Conservation (phyloP, 2,888 invertebrate genomes). For the Acanthoscelides obtectus region DNA sequence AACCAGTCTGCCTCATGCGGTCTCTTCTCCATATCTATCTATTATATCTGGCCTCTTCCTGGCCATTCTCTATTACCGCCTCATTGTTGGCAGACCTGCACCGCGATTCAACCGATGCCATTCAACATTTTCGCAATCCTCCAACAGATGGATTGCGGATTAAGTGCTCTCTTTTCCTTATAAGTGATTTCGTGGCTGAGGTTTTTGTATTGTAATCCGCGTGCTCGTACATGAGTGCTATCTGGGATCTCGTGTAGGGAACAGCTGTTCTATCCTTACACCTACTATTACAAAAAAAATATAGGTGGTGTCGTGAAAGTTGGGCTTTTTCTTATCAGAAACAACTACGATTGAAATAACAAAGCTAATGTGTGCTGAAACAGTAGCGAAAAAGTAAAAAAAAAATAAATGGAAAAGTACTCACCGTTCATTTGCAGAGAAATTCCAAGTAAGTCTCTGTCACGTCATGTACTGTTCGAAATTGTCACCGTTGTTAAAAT, state of each 20-base stretch:
- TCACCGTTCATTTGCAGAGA: too few relatives aligned
- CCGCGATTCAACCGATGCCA: neutral
- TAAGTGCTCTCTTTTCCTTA: neutral
- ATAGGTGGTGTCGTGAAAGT: too few relatives aligned
- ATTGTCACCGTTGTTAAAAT: too few relatives aligned
- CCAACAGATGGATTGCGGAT: slow-evolving; percentile 1
- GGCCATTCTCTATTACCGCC: slow-evolving; percentile 6
- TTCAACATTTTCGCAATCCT: neutral
- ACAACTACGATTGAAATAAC: too few relatives aligned
- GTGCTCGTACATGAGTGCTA: neutral
- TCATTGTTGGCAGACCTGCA: slow-evolving; percentile 2
- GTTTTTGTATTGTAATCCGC: neutral
- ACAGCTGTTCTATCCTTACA: too few relatives aligned
- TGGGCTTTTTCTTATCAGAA: too few relatives aligned
- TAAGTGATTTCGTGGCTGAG: neutral
- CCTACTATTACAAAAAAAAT: too few relatives aligned
- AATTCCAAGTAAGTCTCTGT: too few relatives aligned
- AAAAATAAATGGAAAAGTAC: too few relatives aligned
- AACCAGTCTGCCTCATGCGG: slow-evolving; percentile 40
- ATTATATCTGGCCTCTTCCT: slow-evolving; percentile 19
- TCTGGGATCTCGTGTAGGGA: neutral
- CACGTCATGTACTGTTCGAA: too few relatives aligned
- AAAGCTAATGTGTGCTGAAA: too few relatives aligned
- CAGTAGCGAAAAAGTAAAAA: too few relatives aligned
- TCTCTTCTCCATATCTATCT: slow-evolving; percentile 34